Percentiles rank a stretch among this genome's conserved stretches.
Evolutionary conservation across 2,113 vertebrate genomes (phyloP).

Genomic region (Phasianus colchicus): DNA sequence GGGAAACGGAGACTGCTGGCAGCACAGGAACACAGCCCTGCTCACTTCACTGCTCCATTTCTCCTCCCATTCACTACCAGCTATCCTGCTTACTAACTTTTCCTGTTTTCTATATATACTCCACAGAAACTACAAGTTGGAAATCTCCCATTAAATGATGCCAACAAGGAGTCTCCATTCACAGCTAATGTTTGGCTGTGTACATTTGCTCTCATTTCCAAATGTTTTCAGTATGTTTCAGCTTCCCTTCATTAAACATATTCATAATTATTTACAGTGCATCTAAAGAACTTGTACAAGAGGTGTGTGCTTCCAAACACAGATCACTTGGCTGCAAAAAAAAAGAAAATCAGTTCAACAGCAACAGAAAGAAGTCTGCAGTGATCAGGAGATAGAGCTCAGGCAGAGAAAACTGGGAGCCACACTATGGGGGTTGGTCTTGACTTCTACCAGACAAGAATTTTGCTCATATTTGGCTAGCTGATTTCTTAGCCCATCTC

Average conservation of each 20-base stretch:
- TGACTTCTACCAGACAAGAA: neutral
- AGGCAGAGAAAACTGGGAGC: neutral
- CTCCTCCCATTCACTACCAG: neutral
- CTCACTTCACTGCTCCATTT: neutral
- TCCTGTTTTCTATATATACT: neutral
- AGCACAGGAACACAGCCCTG: neutral
- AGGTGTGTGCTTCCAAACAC: conserved; percentile 19
- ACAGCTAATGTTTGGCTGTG: neutral
- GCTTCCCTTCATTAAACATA: conserved; percentile 28
- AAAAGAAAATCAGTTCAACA: neutral
- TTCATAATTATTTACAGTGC: conserved; percentile 38
- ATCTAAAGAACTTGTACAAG: neutral
- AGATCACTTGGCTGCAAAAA: neutral
- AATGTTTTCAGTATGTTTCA: conserved; percentile 20
- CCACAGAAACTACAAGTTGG: neutral
- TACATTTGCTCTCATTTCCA: conserved; percentile 22
- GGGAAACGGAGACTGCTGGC: neutral
- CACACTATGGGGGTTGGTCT: neutral
- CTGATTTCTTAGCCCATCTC: neutral
- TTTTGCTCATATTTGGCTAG: neutral
- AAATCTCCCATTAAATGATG: neutral
- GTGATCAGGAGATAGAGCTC: neutral
- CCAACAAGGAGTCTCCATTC: conserved; percentile 20
- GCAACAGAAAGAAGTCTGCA: neutral
- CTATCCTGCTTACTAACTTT: neutral